phyloP scores from a whole-genome alignment of 2,797 vertebrate species.

The Acanthurus tractus region DNA sequence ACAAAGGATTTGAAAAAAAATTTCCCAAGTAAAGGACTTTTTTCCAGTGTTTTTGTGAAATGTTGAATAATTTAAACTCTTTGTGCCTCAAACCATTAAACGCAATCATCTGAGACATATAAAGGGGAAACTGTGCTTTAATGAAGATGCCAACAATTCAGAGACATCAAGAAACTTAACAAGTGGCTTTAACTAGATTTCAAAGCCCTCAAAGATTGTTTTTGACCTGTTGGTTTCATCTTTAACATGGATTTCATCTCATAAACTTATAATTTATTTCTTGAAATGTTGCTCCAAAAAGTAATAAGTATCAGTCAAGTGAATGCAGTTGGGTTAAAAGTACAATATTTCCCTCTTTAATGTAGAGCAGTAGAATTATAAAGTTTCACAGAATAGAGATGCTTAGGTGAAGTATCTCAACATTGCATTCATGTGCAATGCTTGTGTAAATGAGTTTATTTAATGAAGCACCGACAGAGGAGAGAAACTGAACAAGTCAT shows the following conservation, averaged over 20 bases:
- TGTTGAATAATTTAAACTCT: not conserved
- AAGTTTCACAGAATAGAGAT: not conserved
- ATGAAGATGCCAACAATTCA: not conserved
- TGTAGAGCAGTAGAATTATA: no score
- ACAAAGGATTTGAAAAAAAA: not conserved
- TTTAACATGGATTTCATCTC: not conserved
- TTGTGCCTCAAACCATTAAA: not conserved
- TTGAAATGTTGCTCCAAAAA: not conserved
- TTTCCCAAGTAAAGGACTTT: no score
- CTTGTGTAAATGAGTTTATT: not conserved
- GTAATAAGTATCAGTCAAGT: not conserved
- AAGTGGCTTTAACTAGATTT: not conserved
- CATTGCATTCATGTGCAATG: no score
- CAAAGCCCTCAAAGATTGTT: not conserved
- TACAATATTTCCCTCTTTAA: not conserved
- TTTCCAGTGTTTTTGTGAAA: no score
- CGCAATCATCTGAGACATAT: not conserved
- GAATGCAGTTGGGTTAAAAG: slow-evolving; percentile 12
- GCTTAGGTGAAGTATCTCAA: no score
- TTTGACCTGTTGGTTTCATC: not conserved
- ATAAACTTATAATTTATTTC: not conserved
- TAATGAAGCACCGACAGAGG: not conserved
- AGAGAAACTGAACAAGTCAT: not conserved
- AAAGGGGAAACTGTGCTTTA: not conserved
- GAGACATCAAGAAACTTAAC: not conserved